Conservation (phyloP, 2,888 invertebrate species). For the Pomacea canaliculata region DNA sequence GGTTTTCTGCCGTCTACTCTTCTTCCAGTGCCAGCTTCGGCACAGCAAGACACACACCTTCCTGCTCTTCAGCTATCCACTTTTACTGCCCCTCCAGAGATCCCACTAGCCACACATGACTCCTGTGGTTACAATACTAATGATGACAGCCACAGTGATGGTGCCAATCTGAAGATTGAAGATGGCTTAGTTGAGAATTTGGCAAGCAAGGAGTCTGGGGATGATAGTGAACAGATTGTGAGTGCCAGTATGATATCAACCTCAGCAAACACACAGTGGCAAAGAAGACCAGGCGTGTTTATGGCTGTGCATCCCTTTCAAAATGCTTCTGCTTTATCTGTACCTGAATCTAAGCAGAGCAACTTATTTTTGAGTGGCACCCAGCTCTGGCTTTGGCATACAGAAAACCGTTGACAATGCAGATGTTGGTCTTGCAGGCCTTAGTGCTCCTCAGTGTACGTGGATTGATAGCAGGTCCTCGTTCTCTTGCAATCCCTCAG, state of each 20-base stretch:
- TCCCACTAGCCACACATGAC: not conserved
- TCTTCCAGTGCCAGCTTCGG: not conserved
- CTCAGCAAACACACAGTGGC: conserved; percentile 20
- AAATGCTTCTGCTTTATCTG: conserved; percentile 8
- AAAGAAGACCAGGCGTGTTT: conserved; percentile 28
- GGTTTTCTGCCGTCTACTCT: not conserved
- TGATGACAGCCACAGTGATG: not conserved
- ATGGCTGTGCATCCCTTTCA: conserved; percentile 36
- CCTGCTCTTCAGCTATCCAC: not conserved
- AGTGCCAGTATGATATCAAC: not conserved
- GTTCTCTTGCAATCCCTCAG: not conserved
- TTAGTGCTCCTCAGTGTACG: not conserved
- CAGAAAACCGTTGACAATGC: not conserved
- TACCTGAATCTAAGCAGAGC: not conserved
- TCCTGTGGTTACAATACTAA: not conserved
- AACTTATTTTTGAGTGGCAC: not conserved
- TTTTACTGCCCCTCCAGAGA: not conserved
- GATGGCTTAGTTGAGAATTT: not conserved
- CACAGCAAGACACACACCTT: not conserved
- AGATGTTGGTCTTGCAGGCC: not conserved
- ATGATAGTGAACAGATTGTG: not conserved
- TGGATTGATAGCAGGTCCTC: not conserved
- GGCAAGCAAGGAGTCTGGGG: not conserved
- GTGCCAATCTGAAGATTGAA: not conserved
- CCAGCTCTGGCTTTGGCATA: not conserved